Evolutionary conservation across 1,140 invertebrate genomes (phyloP).

Genomic region (Sycophila sp.): DNA sequence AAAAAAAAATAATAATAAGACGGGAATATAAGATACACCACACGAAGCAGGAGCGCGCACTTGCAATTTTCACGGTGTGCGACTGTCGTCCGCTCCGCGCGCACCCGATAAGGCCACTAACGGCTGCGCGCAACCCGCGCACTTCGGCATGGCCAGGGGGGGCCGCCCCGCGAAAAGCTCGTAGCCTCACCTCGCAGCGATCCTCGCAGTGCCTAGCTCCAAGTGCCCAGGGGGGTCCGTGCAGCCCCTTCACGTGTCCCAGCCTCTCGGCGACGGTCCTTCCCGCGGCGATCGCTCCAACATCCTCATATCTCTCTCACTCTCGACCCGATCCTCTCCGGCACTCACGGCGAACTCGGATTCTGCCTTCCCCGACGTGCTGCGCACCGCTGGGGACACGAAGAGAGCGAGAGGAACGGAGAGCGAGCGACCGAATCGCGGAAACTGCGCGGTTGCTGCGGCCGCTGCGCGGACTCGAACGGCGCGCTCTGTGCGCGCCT

Average conservation of each 20-base stretch:
- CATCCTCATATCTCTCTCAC: background rate
- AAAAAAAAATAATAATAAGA: too few species aligned
- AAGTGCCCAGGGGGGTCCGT: too few species aligned
- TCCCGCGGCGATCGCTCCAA: background rate
- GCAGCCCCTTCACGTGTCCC: slow-evolving; percentile 2
- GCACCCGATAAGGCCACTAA: background rate
- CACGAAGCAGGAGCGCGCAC: too few species aligned
- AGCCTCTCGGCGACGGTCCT: background rate
- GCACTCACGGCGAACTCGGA: background rate
- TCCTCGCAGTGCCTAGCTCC: too few species aligned
- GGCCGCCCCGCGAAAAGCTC: too few species aligned
- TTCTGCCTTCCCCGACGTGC: background rate
- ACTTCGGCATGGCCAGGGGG: too few species aligned
- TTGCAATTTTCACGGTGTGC: too few species aligned
- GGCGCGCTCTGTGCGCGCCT: background rate
- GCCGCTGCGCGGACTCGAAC: slow-evolving; percentile 5
- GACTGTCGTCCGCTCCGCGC: too few species aligned
- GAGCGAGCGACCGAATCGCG: slow-evolving; percentile 10
- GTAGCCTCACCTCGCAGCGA: slow-evolving; percentile 18
- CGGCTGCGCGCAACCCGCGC: background rate
- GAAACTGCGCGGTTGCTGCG: slow-evolving; percentile 36
- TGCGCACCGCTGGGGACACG: background rate
- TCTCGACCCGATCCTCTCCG: too few species aligned
- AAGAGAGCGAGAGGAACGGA: background rate
- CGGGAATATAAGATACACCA: too few species aligned